phyloP scores from a whole-genome alignment of 2,113 vertebrate species.

The Oryzias celebensis region DNA sequence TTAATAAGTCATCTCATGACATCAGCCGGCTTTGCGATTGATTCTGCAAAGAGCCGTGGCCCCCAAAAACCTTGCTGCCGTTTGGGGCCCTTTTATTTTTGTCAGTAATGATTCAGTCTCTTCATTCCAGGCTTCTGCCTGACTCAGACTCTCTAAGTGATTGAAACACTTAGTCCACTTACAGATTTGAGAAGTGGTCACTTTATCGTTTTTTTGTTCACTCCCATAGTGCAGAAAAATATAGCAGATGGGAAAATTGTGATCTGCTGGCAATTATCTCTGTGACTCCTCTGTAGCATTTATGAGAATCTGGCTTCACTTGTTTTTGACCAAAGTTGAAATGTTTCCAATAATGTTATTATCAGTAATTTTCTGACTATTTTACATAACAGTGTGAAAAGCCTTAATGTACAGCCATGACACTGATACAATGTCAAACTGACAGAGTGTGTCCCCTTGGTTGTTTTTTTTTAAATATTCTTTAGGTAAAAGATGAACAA shows the following conservation, averaged over 20 bases:
- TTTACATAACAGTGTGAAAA: constrained; percentile 63
- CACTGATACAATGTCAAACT: constrained; percentile 36
- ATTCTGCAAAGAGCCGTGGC: constrained; percentile 64
- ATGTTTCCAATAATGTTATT: constrained; percentile 56
- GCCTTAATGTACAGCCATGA: constrained; percentile 55
- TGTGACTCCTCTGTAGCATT: constrained; percentile 26
- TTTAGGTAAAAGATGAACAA: no score
- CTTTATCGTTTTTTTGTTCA: no score
- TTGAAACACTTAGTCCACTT: constrained; percentile 51
- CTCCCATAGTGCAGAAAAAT: constrained; percentile 8
- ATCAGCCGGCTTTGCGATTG: constrained; percentile 52
- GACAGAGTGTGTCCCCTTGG: no score
- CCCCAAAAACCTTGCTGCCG: constrained; percentile 47
- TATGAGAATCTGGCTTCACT: constrained; percentile 47
- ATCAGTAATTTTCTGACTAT: constrained; percentile 44
- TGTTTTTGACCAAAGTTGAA: constrained; percentile 54
- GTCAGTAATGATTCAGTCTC: constrained; percentile 67
- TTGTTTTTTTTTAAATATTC: no score
- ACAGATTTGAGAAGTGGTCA: constrained; percentile 18
- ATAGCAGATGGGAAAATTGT: constrained; percentile 31
- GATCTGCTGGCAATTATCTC: constrained; percentile 3
- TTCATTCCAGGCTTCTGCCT: constrained; percentile 50
- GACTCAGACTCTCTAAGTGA: constrained; percentile 62
- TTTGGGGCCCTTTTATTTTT: constrained; percentile 52
- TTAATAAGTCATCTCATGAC: constrained; percentile 59